These are phyloP conservation scores for Hoplodrina ambigua DNA, from an alignment of 2,888 invertebrate species.

Conservation along the genomic window DNA sequence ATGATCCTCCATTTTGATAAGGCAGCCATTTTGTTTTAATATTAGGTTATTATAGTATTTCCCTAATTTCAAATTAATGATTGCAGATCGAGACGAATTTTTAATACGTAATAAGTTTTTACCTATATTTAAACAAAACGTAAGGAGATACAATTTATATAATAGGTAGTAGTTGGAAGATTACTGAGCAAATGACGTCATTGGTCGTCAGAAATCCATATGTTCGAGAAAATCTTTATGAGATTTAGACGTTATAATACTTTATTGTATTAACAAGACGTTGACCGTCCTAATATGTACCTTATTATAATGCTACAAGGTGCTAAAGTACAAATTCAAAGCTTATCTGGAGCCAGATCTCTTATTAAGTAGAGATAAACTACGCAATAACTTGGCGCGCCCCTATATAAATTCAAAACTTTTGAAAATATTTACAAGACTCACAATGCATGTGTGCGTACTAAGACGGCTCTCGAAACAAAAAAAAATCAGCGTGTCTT, in stretches of 20 bases:
- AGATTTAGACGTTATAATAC: slow-evolving; percentile 9
- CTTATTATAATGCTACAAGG: slow-evolving; percentile 1
- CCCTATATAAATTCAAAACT: too few species aligned
- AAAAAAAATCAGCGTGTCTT: too few species aligned
- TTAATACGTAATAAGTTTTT: slow-evolving; percentile 25
- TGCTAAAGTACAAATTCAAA: slow-evolving; percentile 29
- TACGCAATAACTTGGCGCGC: too few species aligned
- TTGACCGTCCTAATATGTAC: slow-evolving; percentile 11
- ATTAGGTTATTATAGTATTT: slow-evolving; percentile 36
- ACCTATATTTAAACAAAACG: not conserved
- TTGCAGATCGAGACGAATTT: slow-evolving; percentile 2
- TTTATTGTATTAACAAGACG: slow-evolving; percentile 17
- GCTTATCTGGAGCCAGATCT: slow-evolving; percentile 23
- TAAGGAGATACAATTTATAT: slow-evolving; percentile 7
- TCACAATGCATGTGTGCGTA: too few species aligned
- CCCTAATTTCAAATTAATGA: slow-evolving; percentile 21
- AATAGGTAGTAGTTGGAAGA: slow-evolving; percentile 3
- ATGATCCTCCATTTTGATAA: slow-evolving; percentile 44
- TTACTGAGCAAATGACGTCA: not conserved
- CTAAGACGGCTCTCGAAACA: too few species aligned
- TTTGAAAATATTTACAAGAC: too few species aligned
- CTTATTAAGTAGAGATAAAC: too few species aligned
- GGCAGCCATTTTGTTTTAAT: slow-evolving; percentile 59
- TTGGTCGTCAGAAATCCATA: not conserved
- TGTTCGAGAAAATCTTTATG: not conserved